Conservation (phyloP, 64 coral and sea anemone species). For the Platygyra sinensis region DNA sequence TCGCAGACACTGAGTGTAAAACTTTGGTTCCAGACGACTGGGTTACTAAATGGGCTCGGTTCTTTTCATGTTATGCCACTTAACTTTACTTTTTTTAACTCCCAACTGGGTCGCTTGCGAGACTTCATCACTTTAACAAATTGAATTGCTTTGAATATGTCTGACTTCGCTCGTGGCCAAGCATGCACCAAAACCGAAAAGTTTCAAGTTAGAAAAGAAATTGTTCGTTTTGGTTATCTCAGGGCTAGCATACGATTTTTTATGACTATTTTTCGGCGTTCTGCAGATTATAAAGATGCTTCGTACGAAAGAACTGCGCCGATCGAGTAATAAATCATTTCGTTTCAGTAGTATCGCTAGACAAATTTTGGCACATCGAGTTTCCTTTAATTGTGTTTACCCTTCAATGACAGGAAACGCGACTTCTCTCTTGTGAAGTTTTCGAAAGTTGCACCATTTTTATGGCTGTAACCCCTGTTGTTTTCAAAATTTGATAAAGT, state of each 20-base stretch:
- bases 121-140: background rate
- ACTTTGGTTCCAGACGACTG: background rate
- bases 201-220: background rate
- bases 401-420: conserved; percentile 1
- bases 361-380: background rate
- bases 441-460: conserved; percentile 23
- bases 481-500: conserved; percentile 40
- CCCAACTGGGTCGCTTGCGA: background rate
- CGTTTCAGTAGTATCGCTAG: background rate
- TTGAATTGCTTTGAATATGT: background rate
- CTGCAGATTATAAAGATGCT: too few species aligned
- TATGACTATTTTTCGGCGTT: background rate
- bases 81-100: background rate
- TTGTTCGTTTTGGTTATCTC: background rate
- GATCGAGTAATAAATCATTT: background rate
- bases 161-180: background rate
- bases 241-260: background rate
- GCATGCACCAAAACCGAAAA: background rate
- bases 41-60: background rate
- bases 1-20: background rate
- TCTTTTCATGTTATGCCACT: background rate
- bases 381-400: conserved; percentile 20
- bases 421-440: background rate
- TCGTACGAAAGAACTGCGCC: background rate
- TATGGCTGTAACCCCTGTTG: conserved; percentile 2